These are phyloP conservation scores for Struthidea cinerea DNA, from an alignment of 2,113 vertebrate genomes.

Conservation along the genomic window DNA sequence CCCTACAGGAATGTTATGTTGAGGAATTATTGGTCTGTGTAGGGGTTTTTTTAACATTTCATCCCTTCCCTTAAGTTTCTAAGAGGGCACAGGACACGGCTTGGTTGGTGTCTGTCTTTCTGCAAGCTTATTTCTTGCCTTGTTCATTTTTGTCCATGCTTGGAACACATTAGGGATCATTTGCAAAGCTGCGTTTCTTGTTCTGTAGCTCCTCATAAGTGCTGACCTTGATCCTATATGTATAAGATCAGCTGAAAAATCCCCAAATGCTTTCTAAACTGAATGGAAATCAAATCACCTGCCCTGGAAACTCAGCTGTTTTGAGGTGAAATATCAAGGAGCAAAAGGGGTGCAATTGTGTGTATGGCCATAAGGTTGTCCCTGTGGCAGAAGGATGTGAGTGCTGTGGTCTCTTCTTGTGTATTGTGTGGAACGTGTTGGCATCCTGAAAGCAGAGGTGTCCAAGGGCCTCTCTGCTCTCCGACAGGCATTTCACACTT, in stretches of 20 bases:
- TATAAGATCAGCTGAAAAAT: not conserved
- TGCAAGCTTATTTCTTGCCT: not conserved
- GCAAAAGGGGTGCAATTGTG: not conserved
- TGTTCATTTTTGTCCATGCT: not conserved
- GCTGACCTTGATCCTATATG: not conserved
- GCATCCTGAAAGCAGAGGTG: not conserved
- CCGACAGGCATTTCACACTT: not conserved
- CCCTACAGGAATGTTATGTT: not conserved
- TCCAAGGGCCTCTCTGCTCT: not conserved
- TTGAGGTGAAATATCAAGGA: not conserved
- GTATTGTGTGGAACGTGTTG: not conserved
- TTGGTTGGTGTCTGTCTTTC: not conserved
- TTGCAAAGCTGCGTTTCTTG: not conserved
- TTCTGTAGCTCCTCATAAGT: not conserved
- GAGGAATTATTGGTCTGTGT: not conserved
- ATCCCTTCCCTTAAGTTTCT: not conserved
- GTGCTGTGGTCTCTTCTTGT: not conserved
- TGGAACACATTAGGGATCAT: not conserved
- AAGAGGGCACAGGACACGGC: not conserved
- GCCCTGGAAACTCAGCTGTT: not conserved
- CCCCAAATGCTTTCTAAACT: not conserved
- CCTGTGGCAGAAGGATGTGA: rapidly evolving
- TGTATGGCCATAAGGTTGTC: not conserved
- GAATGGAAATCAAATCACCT: not conserved
- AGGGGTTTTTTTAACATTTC: not conserved